Conservation (phyloP, 2,113 vertebrate genomes). For the Cephalopterus ornatus region DNA sequence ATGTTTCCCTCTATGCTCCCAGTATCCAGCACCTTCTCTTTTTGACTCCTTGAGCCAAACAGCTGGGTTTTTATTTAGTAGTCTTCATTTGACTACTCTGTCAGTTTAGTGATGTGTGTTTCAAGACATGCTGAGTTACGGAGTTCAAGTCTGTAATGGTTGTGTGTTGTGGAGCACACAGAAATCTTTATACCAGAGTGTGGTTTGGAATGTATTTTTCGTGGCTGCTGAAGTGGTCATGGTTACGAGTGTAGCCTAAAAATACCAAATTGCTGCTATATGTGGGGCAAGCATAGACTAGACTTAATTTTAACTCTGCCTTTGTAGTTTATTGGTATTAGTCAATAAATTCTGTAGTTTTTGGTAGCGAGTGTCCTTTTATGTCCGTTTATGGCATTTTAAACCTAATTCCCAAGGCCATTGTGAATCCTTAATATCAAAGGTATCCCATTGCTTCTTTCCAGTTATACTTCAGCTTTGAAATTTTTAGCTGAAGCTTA, state of each 20-base stretch:
- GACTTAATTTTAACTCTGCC: neutral
- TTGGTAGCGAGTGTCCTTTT: neutral
- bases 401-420: neutral
- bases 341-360: neutral
- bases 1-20: neutral
- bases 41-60: neutral
- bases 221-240: neutral
- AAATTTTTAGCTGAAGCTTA: neutral
- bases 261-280: neutral
- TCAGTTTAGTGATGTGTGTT: neutral
- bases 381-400: neutral
- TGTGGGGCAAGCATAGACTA: neutral
- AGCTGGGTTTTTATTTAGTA: neutral
- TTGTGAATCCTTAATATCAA: neutral
- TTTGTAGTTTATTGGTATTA: neutral
- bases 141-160: neutral
- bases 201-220: neutral
- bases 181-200: neutral
- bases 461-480: neutral
- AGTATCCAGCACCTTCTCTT: neutral
- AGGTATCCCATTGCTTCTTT: neutral
- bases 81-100: neutral
- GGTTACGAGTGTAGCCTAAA: neutral
- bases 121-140: neutral
- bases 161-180: neutral